phyloP scores from a whole-genome alignment of 2,113 vertebrate species.

The Brachyhypopomus gauderio region DNA sequence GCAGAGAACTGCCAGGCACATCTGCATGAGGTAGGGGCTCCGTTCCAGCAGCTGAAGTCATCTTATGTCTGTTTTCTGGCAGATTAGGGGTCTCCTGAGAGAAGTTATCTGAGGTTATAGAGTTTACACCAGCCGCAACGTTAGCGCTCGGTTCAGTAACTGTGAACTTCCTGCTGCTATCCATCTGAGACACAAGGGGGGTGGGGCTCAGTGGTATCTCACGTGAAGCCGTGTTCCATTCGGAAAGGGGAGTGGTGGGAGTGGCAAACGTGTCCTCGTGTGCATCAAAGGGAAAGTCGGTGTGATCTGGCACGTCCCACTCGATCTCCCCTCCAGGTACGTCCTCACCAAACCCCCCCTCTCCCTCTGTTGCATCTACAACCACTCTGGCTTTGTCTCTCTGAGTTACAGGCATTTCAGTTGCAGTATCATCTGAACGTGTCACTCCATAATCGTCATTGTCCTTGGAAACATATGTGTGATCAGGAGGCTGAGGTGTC shows the following conservation, averaged over 20 bases:
- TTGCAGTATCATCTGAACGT: background rate
- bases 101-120: constrained; percentile 36
- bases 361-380: constrained; percentile 37
- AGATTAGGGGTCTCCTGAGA: constrained; percentile 58
- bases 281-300: constrained; percentile 43
- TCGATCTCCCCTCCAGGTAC: constrained; percentile 41
- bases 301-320: background rate
- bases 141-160: constrained; percentile 13
- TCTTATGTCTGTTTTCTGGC: constrained; percentile 44
- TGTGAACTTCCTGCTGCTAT: background rate
- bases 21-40: constrained; percentile 54
- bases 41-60: constrained; percentile 60
- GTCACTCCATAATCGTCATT: background rate
- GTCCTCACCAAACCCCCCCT: constrained; percentile 46
- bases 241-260: constrained; percentile 8
- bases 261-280: background rate
- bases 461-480: background rate
- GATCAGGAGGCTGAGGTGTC: background rate
- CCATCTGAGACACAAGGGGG: background rate
- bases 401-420: background rate
- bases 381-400: background rate
- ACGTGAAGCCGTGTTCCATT: constrained; percentile 25
- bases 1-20: constrained; percentile 29
- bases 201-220: constrained; percentile 39
- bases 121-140: constrained; percentile 14